Conservation (phyloP, 1,140 invertebrate genomes). For the Ctenoplectra terminalis region DNA sequence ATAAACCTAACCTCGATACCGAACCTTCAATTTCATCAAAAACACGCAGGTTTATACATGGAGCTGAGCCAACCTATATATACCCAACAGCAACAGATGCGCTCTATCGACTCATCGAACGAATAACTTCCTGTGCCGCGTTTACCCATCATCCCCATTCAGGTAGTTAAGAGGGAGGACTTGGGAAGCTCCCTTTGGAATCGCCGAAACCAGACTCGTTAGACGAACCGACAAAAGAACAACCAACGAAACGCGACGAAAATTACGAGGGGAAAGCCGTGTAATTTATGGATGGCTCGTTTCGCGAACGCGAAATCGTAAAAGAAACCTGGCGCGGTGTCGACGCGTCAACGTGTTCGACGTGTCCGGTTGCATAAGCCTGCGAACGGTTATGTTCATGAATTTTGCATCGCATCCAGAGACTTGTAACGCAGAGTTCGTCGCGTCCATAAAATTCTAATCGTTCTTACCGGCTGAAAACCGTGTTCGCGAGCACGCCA, state of each 20-base stretch:
- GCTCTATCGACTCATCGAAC: background rate
- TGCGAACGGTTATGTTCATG: conserved; percentile 8
- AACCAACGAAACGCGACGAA: background rate
- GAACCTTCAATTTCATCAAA: no score
- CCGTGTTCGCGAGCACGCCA: background rate
- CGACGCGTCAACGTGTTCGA: conserved; percentile 18
- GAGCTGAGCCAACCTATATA: background rate
- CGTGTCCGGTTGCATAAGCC: conserved; percentile 42
- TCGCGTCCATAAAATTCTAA: conserved; percentile 42
- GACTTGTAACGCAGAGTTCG: conserved; percentile 5
- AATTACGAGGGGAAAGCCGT: conserved; percentile 8
- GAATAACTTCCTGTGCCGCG: background rate
- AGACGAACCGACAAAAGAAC: no score
- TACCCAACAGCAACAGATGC: background rate
- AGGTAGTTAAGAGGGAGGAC: background rate
- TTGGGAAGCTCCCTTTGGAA: background rate
- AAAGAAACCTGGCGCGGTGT: conserved; percentile 22
- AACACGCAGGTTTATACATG: no score
- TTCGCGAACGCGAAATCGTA: conserved; percentile 31
- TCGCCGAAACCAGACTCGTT: no score
- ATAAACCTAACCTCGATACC: no score
- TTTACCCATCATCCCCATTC: background rate
- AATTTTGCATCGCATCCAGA: conserved; percentile 44
- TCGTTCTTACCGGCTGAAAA: conserved; percentile 4
- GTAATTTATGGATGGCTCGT: conserved; percentile 10